Conservation (phyloP, 1,140 invertebrate genomes). For the Muscidifurax raptorellus region DNA sequence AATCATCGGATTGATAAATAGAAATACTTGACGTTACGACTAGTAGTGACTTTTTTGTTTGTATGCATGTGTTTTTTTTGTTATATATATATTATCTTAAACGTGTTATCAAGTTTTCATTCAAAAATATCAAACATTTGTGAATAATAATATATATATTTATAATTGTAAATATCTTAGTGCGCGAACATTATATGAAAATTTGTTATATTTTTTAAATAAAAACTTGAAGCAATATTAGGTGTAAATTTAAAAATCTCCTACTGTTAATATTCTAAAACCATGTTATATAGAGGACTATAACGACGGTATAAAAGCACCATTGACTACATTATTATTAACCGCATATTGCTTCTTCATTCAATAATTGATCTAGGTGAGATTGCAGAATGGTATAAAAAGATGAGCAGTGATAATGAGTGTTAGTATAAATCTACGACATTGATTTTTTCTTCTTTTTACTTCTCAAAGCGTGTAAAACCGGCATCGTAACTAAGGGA, state of each 20-base stretch:
- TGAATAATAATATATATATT: neutral
- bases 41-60: neutral
- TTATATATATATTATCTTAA: neutral
- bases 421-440: neutral
- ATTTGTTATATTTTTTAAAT: neutral
- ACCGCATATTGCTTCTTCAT: neutral
- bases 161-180: neutral
- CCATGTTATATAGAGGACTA: neutral
- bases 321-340: constrained; percentile 5
- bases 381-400: neutral
- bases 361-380: constrained; percentile 2
- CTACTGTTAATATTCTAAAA: neutral
- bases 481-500: neutral
- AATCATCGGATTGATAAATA: neutral
- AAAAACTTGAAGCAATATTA: neutral
- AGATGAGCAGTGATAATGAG: neutral
- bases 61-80: neutral
- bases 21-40: constrained; percentile 1
- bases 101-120: neutral
- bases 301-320: constrained; percentile 1
- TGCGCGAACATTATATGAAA: neutral
- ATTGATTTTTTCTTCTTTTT: neutral
- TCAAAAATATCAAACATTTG: neutral
- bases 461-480: neutral
- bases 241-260: neutral